A percentile compares a stretch with the other conserved stretches of the same genome.
Evolutionary conservation across 2,888 invertebrate species (phyloP).

Genomic region (Clunio marinus): DNA sequence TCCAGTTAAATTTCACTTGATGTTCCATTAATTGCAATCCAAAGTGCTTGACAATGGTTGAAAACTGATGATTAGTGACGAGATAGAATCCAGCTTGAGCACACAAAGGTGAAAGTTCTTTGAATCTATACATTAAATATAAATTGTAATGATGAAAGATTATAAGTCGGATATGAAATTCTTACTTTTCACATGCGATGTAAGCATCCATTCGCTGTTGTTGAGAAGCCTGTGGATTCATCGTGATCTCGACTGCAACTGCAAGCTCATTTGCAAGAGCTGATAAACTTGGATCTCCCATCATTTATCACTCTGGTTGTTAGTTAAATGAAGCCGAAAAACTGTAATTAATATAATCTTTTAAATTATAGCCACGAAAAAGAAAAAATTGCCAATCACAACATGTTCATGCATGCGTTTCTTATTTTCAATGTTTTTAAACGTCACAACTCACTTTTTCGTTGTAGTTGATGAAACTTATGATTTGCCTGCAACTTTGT

Average conservation of each 20-base stretch:
- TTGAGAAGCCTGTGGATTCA: conserved; percentile 73
- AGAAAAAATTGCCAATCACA: background rate
- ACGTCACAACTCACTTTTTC: background rate
- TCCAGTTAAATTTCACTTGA: conserved; percentile 90
- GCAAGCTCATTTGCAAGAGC: conserved; percentile 67
- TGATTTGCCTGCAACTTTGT: too few species aligned
- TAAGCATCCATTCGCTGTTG: conserved; percentile 75
- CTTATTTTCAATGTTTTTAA: background rate
- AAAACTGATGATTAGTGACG: conserved; percentile 64
- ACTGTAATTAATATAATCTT: too few species aligned
- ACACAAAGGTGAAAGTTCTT: conserved; percentile 81
- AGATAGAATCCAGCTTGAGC: conserved; percentile 80
- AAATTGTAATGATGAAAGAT: conserved; percentile 6
- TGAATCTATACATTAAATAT: conserved; percentile 55
- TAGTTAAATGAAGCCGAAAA: too few species aligned
- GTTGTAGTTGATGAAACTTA: background rate
- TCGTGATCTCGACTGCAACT: conserved; percentile 74
- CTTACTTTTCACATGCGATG: conserved; percentile 69
- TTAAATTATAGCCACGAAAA: too few species aligned
- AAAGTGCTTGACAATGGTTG: conserved; percentile 79
- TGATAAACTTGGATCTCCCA: conserved; percentile 47
- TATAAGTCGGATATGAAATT: background rate
- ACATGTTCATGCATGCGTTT: background rate
- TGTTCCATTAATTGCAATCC: conserved; percentile 91
- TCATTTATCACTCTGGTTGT: too few species aligned